Evolutionary conservation across 1,140 invertebrate genomes (phyloP).

Genomic region (Hormaphis cornu): DNA sequence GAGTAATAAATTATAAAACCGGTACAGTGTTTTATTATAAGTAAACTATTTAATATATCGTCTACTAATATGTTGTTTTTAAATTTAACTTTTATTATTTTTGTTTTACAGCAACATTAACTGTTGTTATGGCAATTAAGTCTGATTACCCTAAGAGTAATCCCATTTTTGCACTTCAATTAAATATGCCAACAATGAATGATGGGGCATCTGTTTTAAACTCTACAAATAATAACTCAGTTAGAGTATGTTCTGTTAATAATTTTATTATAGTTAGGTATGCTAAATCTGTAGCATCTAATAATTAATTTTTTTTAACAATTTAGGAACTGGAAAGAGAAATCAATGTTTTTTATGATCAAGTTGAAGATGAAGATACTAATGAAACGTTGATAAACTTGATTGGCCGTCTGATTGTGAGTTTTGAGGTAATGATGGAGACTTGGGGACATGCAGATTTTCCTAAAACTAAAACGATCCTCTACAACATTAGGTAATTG

Average conservation of each 20-base stretch:
- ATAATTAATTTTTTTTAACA: background rate
- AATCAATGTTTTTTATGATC: conserved; percentile 17
- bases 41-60: background rate
- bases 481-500: conserved; percentile 20
- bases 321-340: conserved; percentile 20
- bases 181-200: conserved; percentile 21
- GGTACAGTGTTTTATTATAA: background rate
- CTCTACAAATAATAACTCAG: conserved; percentile 18
- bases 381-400: conserved; percentile 13
- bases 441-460: conserved; percentile 24
- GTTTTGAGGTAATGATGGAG: conserved; percentile 27
- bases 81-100: no score
- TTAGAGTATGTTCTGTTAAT: background rate
- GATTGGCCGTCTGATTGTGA: conserved; percentile 14
- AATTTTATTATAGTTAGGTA: background rate
- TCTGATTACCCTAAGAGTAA: conserved; percentile 12
- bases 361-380: conserved; percentile 2
- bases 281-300: background rate
- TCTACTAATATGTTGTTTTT: no score
- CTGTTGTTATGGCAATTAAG: conserved; percentile 23
- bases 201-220: conserved; percentile 12
- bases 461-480: conserved; percentile 24
- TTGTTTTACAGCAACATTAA: background rate
- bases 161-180: conserved; percentile 19
- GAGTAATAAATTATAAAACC: conserved; percentile 25